Base-by-base conservation (phyloP, 2,797 vertebrate genomes). In the Caiman crocodilus region DNA sequence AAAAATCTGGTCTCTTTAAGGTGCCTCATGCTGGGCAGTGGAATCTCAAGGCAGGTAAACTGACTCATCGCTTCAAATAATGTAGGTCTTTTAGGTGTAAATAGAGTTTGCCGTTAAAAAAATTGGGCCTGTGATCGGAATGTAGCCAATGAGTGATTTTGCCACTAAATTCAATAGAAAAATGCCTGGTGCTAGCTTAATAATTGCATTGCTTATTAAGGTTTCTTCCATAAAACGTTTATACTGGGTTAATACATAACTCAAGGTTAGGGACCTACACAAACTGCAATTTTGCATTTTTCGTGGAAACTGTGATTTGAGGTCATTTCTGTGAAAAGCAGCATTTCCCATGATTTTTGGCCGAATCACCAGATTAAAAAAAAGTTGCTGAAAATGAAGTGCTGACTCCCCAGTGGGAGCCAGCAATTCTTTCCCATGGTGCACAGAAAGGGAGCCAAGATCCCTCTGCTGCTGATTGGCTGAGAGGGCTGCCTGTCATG, bases 1-100 rank as follows among this genome's bases (percentile, higher is more conserved):
- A 32, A 69, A 77, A 78, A 4, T 78, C 14, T 50, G 7, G 1
- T 65, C 13, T 83, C 15, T 28, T 17, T 69, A 59, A 30, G 4
- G 17, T 4, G 59, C 64, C 67, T 71, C 9, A 4, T 5, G 30
- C 63, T 63, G 28, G 50, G 1, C 4, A 28, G 32, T 28, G 26
- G 14, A 67, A 92, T 55, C 58, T 86, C 1, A 0, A 17, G n/a
- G 50, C 35, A 21, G n/a, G 2, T 77, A 11, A 2, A 69, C 20
- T 35, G 10, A 11, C 65, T 69, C 30, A 65, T 80, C 26, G 13
- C 6, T 0, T 61, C 17, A 25, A 2, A 5, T 8, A 3, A 3
- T 0, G 1, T 21, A 50, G 35, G 35, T 57, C 0, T 0, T 50
- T 15, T 26, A 42, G 3, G 26, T 32, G 2, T n/a, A 71, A 20